These are phyloP conservation scores for Sycophila sp. DNA, from an alignment of 1,140 invertebrate genomes.

Conservation along the genomic window DNA sequence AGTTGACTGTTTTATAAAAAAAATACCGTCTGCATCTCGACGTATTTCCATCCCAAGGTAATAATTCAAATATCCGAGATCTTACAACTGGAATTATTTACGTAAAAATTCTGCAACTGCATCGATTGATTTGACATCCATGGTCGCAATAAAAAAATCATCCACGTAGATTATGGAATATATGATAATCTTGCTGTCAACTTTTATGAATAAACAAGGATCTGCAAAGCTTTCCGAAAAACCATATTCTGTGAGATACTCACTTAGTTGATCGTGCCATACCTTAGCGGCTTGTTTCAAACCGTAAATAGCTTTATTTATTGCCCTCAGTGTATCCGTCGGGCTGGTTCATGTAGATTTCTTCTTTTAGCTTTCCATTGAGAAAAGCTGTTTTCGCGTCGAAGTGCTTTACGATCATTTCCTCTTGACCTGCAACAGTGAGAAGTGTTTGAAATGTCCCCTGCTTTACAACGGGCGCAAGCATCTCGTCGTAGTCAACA, in stretches of 20 bases:
- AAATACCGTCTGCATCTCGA: conserved; percentile 30
- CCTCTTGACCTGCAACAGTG: neutral
- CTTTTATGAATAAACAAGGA: neutral
- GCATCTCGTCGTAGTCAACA: neutral
- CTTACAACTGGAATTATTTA: conserved; percentile 7
- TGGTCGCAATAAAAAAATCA: conserved; percentile 4
- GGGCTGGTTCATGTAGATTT: neutral
- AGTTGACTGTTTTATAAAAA: neutral
- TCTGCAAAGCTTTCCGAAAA: neutral
- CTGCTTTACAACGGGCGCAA: neutral
- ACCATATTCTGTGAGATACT: neutral
- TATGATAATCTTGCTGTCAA: neutral
- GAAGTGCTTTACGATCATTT: too few species aligned
- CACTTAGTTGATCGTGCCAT: neutral
- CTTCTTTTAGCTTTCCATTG: neutral
- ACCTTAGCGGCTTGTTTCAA: conserved; percentile 17
- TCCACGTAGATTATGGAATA: conserved; percentile 1
- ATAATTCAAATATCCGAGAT: conserved; percentile 9
- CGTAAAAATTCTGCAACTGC: neutral
- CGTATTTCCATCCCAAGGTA: conserved; percentile 17
- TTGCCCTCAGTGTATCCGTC: neutral
- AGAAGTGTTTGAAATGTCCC: neutral
- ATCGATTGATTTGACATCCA: neutral
- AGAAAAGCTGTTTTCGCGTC: neutral
- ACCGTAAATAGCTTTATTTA: neutral